Conservation (phyloP, 2,113 vertebrate genomes). For the Pollimyrus isidori region DNA sequence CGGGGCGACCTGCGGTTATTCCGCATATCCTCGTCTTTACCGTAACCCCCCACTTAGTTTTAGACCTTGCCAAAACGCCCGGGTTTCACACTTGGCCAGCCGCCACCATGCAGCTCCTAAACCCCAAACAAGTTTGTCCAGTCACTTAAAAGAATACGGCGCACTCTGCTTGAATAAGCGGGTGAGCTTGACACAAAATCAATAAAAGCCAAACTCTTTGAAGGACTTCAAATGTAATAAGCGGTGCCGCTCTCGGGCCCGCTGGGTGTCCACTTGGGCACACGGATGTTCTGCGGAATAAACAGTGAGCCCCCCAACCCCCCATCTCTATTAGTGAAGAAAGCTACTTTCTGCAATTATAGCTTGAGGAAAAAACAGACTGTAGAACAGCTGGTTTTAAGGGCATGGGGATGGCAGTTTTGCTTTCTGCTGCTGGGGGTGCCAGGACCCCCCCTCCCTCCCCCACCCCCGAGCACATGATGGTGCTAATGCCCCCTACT, state of each 20-base stretch:
- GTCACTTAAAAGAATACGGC: conserved; percentile 67
- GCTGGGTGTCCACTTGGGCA: conserved; percentile 34
- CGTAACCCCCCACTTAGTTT: neutral
- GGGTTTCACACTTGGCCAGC: conserved; percentile 12
- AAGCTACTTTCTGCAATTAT: conserved; percentile 10
- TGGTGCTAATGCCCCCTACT: neutral
- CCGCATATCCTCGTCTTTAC: conserved; percentile 26
- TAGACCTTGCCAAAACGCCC: neutral
- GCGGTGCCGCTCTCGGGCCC: conserved; percentile 52
- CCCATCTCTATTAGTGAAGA: neutral
- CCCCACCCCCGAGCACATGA: neutral
- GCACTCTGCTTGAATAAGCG: conserved; percentile 66
- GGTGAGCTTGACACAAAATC: conserved; percentile 74
- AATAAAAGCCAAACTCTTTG: conserved; percentile 74
- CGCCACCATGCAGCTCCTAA: conserved; percentile 6
- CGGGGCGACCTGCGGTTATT: neutral
- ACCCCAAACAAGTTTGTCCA: conserved; percentile 51
- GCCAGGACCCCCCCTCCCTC: neutral
- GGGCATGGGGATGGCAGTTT: neutral
- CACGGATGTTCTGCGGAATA: conserved; percentile 19
- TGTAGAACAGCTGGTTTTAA: neutral
- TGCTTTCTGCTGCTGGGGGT: neutral
- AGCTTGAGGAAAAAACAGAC: neutral
- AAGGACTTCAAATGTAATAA: conserved; percentile 74
- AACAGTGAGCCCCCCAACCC: conserved; percentile 4